A percentile compares a stretch with the other conserved stretches of the same genome.
Evolutionary conservation across 2,113 vertebrate species (phyloP).

Genomic region (Oceanites oceanicus): DNA sequence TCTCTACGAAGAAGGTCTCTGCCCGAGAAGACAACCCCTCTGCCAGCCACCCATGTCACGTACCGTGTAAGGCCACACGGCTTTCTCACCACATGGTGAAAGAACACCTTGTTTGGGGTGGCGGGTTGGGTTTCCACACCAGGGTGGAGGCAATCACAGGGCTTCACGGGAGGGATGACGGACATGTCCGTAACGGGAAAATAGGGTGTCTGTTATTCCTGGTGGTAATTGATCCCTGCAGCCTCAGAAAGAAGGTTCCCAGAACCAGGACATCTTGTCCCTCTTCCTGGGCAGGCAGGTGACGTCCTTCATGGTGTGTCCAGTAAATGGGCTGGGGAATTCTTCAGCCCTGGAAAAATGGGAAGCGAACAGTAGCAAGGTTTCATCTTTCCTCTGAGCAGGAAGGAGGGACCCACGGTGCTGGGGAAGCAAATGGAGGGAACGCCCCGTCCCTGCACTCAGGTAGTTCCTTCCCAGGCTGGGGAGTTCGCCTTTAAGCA

Average conservation of each 20-base stretch:
- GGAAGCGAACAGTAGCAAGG: neutral
- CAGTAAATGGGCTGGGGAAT: neutral
- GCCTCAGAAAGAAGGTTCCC: neutral
- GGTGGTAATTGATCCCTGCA: neutral
- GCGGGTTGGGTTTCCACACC: neutral
- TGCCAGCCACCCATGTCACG: neutral
- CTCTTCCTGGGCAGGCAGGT: neutral
- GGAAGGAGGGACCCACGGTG: neutral
- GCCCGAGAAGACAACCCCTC: neutral
- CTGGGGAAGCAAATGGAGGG: neutral
- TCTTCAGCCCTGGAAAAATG: neutral
- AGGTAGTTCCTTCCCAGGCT: neutral
- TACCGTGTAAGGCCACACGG: neutral
- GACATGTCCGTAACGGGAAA: neutral
- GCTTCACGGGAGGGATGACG: neutral
- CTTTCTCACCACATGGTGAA: conserved; percentile 15
- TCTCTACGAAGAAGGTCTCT: neutral
- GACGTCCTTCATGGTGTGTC: neutral
- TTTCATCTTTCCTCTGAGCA: neutral
- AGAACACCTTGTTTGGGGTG: conserved; percentile 37
- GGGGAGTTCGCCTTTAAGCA: neutral
- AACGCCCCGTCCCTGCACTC: rapidly evolving
- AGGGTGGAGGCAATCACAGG: neutral
- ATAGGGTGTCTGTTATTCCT: neutral
- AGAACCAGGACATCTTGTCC: neutral